A percentile compares a stretch with the other conserved stretches of the same genome.
These are phyloP conservation scores for Drosophila bocki DNA, from an alignment of 1,140 invertebrate genomes.

Conservation along the genomic window DNA sequence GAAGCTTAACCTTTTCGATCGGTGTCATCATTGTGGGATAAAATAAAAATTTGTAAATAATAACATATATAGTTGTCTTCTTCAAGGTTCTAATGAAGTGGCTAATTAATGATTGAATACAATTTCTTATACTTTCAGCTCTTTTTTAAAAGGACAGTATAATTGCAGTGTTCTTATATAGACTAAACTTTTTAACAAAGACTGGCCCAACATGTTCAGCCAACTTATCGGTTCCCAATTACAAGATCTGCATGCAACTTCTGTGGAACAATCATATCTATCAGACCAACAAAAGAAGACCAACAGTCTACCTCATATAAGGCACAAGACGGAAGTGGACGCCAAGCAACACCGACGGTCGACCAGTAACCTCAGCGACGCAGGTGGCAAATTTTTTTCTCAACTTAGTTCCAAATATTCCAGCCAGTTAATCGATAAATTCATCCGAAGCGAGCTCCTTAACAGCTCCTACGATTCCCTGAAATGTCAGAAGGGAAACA, in stretches of 20 bases:
- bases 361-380: slow-evolving; percentile 60
- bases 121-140: neutral
- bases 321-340: slow-evolving; percentile 34
- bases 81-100: no score
- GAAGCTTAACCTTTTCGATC: no score
- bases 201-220: neutral
- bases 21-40: no score
- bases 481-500: slow-evolving; percentile 55
- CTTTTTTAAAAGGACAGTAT: neutral
- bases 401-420: slow-evolving; percentile 66
- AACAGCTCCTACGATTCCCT: slow-evolving; percentile 66
- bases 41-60: no score
- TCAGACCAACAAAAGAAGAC: slow-evolving; percentile 52
- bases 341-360: slow-evolving; percentile 56
- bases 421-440: slow-evolving; percentile 75
- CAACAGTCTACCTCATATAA: slow-evolving; percentile 64
- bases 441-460: slow-evolving; percentile 69
- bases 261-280: slow-evolving; percentile 4
- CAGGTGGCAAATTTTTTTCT: slow-evolving; percentile 63
- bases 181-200: neutral
- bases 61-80: no score
- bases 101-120: neutral
- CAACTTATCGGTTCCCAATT: neutral
- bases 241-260: neutral
- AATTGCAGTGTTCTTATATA: neutral